A percentile compares a stretch with the other conserved stretches of the same genome.
phyloP scores from a whole-genome alignment of 1,140 invertebrate genomes.

The Prorops nasuta region DNA sequence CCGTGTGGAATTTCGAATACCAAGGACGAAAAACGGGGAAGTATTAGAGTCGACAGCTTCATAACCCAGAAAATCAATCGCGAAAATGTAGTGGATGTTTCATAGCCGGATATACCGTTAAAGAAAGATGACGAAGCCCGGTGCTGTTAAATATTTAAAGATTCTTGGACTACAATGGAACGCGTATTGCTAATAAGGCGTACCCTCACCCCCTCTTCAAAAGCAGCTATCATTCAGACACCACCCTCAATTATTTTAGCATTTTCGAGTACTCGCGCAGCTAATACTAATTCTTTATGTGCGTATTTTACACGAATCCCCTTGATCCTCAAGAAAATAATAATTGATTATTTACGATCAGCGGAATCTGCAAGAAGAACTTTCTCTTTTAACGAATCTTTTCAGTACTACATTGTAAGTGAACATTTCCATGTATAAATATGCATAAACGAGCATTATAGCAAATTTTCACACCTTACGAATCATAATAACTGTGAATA shows the following conservation, averaged over 20 bases:
- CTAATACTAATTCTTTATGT: too few relatives aligned
- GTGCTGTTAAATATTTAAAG: constrained; percentile 54
- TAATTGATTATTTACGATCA: too few relatives aligned
- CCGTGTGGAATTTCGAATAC: not conserved
- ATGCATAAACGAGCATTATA: too few relatives aligned
- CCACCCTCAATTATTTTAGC: constrained; percentile 2
- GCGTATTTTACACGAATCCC: too few relatives aligned
- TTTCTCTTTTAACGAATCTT: too few relatives aligned
- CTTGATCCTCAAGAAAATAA: too few relatives aligned
- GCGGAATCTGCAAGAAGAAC: too few relatives aligned
- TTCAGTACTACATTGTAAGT: too few relatives aligned
- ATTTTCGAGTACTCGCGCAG: constrained; percentile 12
- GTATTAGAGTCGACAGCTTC: not conserved
- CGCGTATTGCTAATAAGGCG: constrained; percentile 28
- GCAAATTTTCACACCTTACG: too few relatives aligned
- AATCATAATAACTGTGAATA: too few relatives aligned
- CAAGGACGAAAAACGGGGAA: constrained; percentile 1
- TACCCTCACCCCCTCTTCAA: constrained; percentile 27
- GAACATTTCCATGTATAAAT: too few relatives aligned
- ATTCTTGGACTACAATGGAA: constrained; percentile 45
- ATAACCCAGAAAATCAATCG: constrained; percentile 40
- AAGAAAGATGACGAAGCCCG: constrained; percentile 33
- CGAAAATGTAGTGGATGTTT: constrained; percentile 21
- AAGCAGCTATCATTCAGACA: constrained; percentile 6
- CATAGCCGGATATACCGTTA: constrained; percentile 39